These are phyloP conservation scores for Phalacrocorax aristotelis DNA, from an alignment of 2,113 vertebrate genomes.

Conservation along the genomic window DNA sequence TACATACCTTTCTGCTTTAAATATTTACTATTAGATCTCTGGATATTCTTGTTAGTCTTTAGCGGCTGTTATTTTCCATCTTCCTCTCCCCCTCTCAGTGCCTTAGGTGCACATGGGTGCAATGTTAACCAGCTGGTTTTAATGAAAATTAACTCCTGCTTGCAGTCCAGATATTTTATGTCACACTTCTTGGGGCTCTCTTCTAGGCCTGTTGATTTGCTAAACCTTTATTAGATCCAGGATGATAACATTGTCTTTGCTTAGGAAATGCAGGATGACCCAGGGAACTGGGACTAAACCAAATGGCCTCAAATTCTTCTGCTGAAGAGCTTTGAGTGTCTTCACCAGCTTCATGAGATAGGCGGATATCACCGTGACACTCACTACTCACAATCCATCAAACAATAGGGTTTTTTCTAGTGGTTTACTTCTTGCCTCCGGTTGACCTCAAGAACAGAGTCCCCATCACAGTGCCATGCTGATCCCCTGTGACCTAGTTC, in stretches of 20 bases:
- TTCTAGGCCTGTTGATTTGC: not conserved
- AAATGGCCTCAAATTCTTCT: not conserved
- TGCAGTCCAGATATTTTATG: conserved; percentile 20
- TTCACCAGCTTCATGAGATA: not conserved
- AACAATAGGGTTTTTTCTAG: not conserved
- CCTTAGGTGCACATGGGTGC: conserved; percentile 22
- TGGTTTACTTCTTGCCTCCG: not conserved
- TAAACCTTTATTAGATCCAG: conserved; percentile 13
- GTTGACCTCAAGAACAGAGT: not conserved
- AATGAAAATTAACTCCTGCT: conserved; percentile 30
- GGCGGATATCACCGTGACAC: rapidly evolving
- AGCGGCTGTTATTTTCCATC: not conserved
- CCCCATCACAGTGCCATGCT: not conserved
- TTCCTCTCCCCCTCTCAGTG: not conserved
- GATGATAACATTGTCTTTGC: not conserved
- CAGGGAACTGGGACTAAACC: not conserved
- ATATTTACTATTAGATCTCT: conserved; percentile 3
- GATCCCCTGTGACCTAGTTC: not conserved
- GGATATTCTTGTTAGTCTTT: not conserved
- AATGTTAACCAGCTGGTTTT: conserved; percentile 40
- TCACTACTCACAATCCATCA: not conserved
- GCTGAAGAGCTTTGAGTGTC: not conserved
- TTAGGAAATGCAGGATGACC: not conserved
- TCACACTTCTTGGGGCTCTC: not conserved
- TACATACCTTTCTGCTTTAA: conserved; percentile 43